These are phyloP conservation scores for Altica lythri DNA, from an alignment of 2,888 invertebrate genomes.

Conservation along the genomic window DNA sequence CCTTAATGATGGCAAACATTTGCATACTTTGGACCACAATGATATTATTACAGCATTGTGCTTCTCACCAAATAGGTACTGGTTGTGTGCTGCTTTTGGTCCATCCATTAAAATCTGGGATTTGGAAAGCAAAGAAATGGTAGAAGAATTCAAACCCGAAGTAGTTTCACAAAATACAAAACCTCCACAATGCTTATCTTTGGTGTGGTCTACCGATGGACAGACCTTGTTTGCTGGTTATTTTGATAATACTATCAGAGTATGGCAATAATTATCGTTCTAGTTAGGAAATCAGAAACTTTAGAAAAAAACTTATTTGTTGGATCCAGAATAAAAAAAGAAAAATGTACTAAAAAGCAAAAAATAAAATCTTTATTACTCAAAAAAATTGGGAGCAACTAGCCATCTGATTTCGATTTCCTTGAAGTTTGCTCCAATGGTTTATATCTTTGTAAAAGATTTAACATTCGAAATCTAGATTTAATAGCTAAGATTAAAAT, in stretches of 20 bases:
- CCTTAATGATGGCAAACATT: constrained; percentile 97
- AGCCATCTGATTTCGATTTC: too few relatives aligned
- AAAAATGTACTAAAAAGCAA: too few relatives aligned
- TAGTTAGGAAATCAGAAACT: too few relatives aligned
- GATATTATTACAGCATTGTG: constrained; percentile 97
- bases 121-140: constrained; percentile 98
- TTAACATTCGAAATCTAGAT: too few relatives aligned
- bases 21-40: constrained; percentile 98
- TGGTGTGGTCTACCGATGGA: constrained; percentile 99
- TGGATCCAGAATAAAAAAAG: too few relatives aligned
- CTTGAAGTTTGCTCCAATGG: too few relatives aligned
- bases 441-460: too few relatives aligned
- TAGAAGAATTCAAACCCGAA: constrained; percentile 97
- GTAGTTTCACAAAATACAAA: constrained; percentile 80
- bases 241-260: constrained; percentile 96
- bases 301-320: too few relatives aligned
- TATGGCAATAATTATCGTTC: too few relatives aligned
- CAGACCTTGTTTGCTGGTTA: constrained; percentile 99
- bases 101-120: constrained; percentile 99
- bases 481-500: too few relatives aligned
- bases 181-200: constrained; percentile 93
- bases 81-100: constrained; percentile 99
- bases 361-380: too few relatives aligned
- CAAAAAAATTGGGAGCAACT: too few relatives aligned
- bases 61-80: constrained; percentile 95